These are phyloP conservation scores for Marisa cornuarietis DNA, from an alignment of 1,140 invertebrate genomes.

Conservation along the genomic window DNA sequence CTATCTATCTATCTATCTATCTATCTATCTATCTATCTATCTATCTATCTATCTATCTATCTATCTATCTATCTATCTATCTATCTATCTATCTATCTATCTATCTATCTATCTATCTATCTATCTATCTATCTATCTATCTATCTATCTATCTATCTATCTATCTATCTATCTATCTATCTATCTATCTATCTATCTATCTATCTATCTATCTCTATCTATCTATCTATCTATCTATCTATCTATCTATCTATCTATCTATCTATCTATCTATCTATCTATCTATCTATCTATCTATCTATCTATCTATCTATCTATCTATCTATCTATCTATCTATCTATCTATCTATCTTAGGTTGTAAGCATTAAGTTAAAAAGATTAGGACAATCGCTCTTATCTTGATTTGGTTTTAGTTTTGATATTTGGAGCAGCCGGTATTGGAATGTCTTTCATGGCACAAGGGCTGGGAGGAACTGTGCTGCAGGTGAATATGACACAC, in stretches of 20 bases:
- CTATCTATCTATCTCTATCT: not conserved
- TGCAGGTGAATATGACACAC: conserved; percentile 64
- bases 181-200: not conserved
- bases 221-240: not conserved
- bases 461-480: conserved; percentile 75
- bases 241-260: not conserved
- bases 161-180: not conserved
- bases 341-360: too few relatives aligned
- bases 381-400: too few relatives aligned
- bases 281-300: not conserved
- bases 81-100: not conserved
- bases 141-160: conserved; percentile 3
- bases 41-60: not conserved
- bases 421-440: conserved; percentile 77
- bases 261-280: not conserved
- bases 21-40: not conserved
- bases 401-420: conserved; percentile 65
- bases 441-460: conserved; percentile 79
- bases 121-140: conserved; percentile 8
- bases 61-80: not conserved
- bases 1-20: not conserved
- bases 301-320: not conserved
- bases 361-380: too few relatives aligned
- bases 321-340: not conserved
- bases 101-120: conserved; percentile 7